Conservation (phyloP, 2,888 invertebrate species). For the Drosophila paranaensis region DNA sequence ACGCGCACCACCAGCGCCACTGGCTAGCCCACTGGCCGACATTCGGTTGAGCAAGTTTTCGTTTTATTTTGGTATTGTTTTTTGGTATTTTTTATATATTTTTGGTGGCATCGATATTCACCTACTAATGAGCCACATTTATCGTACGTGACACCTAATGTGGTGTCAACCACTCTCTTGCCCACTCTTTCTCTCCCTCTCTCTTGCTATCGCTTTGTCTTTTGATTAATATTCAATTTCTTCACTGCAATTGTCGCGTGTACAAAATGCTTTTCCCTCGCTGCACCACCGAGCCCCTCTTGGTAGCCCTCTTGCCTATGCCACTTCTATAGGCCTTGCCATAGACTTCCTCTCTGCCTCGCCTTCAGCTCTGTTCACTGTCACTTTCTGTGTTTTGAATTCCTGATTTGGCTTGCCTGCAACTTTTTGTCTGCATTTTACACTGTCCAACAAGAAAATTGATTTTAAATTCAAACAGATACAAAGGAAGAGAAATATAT, state of each 20-base stretch:
- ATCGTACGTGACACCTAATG: constrained; percentile 38
- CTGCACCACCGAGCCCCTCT: not conserved
- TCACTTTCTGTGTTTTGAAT: constrained; percentile 52
- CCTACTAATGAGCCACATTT: constrained; percentile 47
- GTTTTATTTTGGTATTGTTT: constrained; percentile 47
- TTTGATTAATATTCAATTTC: constrained; percentile 42
- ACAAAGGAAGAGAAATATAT: not conserved
- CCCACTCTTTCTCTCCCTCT: not conserved
- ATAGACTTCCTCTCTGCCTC: not conserved
- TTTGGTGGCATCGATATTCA: constrained; percentile 41
- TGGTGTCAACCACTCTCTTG: constrained; percentile 4
- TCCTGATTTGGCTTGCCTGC: constrained; percentile 39
- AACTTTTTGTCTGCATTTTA: constrained; percentile 35
- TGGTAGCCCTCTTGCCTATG: not conserved
- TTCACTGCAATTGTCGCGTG: constrained; percentile 42
- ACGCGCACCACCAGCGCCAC: constrained; percentile 8
- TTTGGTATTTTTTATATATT: constrained; percentile 30
- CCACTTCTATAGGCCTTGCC: not conserved
- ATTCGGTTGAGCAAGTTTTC: constrained; percentile 67
- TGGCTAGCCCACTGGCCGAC: constrained; percentile 55
- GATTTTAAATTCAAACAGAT: not conserved
- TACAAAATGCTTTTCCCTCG: constrained; percentile 1
- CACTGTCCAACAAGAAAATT: constrained; percentile 4
- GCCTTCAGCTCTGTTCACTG: not conserved
- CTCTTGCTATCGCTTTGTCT: not conserved